phyloP scores from a whole-genome alignment of 2,888 invertebrate species.

The Apodemia zela region DNA sequence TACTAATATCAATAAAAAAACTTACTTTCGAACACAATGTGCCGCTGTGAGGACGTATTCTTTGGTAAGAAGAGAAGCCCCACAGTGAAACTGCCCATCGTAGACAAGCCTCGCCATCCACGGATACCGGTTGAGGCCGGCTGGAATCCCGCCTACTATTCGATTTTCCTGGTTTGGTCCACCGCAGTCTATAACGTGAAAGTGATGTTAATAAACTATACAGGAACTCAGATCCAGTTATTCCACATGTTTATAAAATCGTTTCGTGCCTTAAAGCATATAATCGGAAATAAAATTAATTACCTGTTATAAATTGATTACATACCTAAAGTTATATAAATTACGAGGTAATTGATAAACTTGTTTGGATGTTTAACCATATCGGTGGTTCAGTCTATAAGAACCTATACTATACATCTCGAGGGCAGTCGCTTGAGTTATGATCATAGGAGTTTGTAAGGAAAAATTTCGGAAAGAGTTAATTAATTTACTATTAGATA shows the following conservation, averaged over 20 bases:
- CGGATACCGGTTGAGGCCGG: constrained; percentile 90
- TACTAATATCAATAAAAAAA: constrained; percentile 22
- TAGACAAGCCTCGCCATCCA: constrained; percentile 93
- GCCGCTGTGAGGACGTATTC: constrained; percentile 93
- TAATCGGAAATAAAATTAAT: not conserved
- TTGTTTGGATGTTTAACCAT: too few relatives aligned
- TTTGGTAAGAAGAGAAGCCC: constrained; percentile 89
- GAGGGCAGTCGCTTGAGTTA: too few relatives aligned
- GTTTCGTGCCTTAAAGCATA: not conserved
- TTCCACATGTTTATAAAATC: not conserved
- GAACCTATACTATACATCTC: too few relatives aligned
- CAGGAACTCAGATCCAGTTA: constrained; percentile 28
- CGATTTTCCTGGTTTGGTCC: constrained; percentile 91
- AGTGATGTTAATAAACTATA: constrained; percentile 47
- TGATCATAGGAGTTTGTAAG: too few relatives aligned
- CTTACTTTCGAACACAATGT: constrained; percentile 90
- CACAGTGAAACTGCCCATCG: constrained; percentile 94
- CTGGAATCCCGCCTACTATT: constrained; percentile 91
- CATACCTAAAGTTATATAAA: too few relatives aligned
- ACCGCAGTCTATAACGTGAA: constrained; percentile 85
- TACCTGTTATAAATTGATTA: not conserved
- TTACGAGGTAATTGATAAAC: too few relatives aligned
- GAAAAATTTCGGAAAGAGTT: too few relatives aligned
- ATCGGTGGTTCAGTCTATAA: too few relatives aligned
- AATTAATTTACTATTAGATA: too few relatives aligned